Conservation (phyloP, 1,140 invertebrate species). For the Idris sp. region DNA sequence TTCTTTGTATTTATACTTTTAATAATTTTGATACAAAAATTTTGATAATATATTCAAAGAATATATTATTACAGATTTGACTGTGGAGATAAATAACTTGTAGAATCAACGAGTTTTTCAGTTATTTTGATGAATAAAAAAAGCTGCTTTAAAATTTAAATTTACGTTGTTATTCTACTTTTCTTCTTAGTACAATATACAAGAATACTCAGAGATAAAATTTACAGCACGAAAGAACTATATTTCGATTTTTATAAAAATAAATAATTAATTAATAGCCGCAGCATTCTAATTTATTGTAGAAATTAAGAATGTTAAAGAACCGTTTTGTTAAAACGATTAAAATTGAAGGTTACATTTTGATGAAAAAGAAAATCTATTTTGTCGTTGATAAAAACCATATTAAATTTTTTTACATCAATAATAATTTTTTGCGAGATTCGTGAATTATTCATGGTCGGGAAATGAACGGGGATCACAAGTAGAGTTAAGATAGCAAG, state of each 20-base stretch:
- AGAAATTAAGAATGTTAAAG: too few species aligned
- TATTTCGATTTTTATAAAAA: too few species aligned
- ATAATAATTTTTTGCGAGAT: conserved; percentile 35
- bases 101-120: conserved; percentile 30
- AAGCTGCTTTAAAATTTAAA: conserved; percentile 42
- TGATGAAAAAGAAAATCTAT: too few species aligned
- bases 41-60: conserved; percentile 35
- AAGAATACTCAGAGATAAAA: too few species aligned
- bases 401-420: conserved; percentile 36
- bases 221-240: too few species aligned
- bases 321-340: too few species aligned
- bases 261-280: conserved; percentile 29
- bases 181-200: conserved; percentile 33
- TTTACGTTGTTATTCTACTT: conserved; percentile 46
- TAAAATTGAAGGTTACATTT: too few species aligned
- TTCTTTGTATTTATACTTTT: too few species aligned
- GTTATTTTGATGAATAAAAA: conserved; percentile 27
- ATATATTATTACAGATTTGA: conserved; percentile 39
- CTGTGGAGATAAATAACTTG: conserved; percentile 43
- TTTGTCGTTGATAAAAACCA: conserved; percentile 3
- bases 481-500: conserved; percentile 52
- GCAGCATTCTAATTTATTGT: too few species aligned
- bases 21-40: too few species aligned
- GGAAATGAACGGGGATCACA: conserved; percentile 41
- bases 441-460: conserved; percentile 44